These are phyloP conservation scores for Sander lucioperca DNA, from an alignment of 2,113 vertebrate species.

Conservation along the genomic window DNA sequence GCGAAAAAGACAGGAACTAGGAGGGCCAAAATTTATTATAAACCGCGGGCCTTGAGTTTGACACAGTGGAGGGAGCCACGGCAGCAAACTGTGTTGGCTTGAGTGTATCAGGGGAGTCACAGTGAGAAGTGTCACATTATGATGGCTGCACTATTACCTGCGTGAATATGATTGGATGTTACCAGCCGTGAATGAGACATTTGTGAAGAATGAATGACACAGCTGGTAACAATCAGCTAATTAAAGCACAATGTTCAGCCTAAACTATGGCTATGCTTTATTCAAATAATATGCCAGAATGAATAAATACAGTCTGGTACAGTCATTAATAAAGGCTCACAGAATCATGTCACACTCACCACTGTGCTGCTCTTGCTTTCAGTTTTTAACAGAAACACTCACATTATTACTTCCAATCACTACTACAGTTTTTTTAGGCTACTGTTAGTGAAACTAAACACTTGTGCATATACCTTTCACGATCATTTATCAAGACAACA, in stretches of 20 bases:
- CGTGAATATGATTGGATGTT: neutral
- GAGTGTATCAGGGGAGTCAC: neutral
- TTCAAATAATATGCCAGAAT: neutral
- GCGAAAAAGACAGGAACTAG: no score
- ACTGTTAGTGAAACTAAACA: neutral
- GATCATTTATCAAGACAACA: neutral
- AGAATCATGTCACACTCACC: neutral
- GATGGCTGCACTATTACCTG: neutral
- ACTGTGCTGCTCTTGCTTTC: no score
- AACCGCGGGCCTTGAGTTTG: no score
- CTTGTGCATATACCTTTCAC: no score
- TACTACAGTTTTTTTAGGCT: neutral
- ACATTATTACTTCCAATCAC: neutral
- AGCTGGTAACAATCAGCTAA: slow-evolving; percentile 8
- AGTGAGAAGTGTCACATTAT: neutral
- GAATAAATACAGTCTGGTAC: neutral
- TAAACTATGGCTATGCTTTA: neutral
- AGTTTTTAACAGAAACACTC: neutral
- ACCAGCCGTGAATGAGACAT: neutral
- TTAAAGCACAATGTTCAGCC: neutral
- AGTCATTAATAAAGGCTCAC: no score
- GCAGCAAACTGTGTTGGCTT: neutral
- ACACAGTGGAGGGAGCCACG: neutral
- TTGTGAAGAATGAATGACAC: neutral
- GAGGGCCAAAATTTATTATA: no score